These are phyloP conservation scores for Calcarius lapponicus DNA, from an alignment of 2,797 vertebrate species.

Conservation along the genomic window DNA sequence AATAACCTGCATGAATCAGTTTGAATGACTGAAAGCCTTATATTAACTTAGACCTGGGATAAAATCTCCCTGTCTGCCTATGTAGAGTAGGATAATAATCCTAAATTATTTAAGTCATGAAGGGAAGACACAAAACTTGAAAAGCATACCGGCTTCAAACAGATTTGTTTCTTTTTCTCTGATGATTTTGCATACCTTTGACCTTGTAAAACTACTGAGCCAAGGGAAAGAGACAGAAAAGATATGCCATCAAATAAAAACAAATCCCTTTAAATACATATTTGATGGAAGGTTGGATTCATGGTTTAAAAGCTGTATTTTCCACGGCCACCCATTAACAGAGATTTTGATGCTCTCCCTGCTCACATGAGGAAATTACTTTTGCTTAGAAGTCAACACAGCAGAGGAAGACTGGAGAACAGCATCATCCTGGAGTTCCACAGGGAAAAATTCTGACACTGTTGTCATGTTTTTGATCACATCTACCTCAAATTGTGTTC, in stretches of 20 bases:
- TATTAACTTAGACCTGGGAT: slow-evolving; percentile 40
- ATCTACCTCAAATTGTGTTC: background rate
- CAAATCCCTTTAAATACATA: background rate
- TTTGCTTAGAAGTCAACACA: background rate
- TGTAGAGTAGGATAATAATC: slow-evolving; percentile 44
- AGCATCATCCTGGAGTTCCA: background rate
- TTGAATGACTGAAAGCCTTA: slow-evolving; percentile 17
- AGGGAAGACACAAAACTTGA: background rate
- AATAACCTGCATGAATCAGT: slow-evolving; percentile 31
- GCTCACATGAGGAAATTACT: background rate
- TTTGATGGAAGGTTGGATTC: background rate
- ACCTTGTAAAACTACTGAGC: background rate
- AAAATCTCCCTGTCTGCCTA: slow-evolving; percentile 6
- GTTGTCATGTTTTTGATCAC: background rate
- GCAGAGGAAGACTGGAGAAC: background rate
- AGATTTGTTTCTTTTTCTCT: background rate
- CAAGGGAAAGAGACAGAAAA: background rate
- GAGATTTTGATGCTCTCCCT: background rate
- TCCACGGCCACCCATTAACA: background rate
- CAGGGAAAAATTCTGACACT: background rate
- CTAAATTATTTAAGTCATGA: background rate
- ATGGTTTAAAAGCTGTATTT: background rate
- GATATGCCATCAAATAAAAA: background rate
- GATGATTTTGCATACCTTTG: background rate
- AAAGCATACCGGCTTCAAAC: background rate